These are phyloP conservation scores for Pteromalus puparum DNA, from an alignment of 1,140 invertebrate genomes.

Conservation along the genomic window DNA sequence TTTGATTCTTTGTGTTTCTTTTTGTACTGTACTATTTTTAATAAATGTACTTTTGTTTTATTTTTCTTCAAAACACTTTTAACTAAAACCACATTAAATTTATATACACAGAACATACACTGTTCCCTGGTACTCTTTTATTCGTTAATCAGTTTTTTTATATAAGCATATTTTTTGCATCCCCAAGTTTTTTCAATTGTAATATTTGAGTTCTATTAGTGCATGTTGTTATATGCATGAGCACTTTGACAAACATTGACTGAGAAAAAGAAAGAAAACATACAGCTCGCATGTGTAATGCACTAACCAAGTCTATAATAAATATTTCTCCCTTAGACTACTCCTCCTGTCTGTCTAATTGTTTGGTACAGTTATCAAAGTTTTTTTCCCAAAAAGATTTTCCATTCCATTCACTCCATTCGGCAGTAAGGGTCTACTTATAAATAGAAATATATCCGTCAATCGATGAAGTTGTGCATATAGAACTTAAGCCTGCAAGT, in stretches of 20 bases:
- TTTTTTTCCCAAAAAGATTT: constrained; percentile 37
- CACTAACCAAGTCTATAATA: constrained; percentile 66
- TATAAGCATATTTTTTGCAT: constrained; percentile 54
- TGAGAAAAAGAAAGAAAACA: constrained; percentile 46
- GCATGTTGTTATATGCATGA: constrained; percentile 71
- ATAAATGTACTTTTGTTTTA: not conserved
- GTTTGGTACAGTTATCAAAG: constrained; percentile 43
- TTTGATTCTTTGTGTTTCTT: not conserved
- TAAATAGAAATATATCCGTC: constrained; percentile 47
- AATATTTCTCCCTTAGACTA: constrained; percentile 56
- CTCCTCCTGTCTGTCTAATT: constrained; percentile 51
- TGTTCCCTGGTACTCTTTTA: constrained; percentile 45
- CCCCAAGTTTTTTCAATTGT: constrained; percentile 45
- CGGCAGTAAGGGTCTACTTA: constrained; percentile 40
- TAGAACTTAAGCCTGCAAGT: constrained; percentile 40
- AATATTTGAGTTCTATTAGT: constrained; percentile 64
- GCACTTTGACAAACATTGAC: constrained; percentile 62
- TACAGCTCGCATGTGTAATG: constrained; percentile 71
- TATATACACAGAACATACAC: constrained; percentile 13
- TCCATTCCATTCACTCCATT: not conserved
- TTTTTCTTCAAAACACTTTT: constrained; percentile 7
- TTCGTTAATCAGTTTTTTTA: constrained; percentile 53
- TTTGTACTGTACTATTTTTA: not conserved
- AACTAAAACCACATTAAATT: constrained; percentile 23
- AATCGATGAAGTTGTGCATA: constrained; percentile 49